These are phyloP conservation scores for Lutjanus erythropterus DNA, from an alignment of 2,113 vertebrate species.

Conservation along the genomic window DNA sequence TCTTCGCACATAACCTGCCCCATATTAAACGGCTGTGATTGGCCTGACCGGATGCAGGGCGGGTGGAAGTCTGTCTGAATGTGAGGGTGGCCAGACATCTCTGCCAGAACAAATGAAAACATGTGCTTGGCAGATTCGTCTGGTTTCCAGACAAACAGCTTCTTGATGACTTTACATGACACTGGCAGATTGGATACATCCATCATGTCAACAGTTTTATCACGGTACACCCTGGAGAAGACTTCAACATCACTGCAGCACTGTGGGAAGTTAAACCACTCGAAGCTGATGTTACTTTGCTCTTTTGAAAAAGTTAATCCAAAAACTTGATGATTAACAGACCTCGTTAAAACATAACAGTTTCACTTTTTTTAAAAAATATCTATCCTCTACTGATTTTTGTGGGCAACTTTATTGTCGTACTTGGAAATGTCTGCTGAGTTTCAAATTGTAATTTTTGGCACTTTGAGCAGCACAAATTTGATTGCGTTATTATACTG, in stretches of 20 bases:
- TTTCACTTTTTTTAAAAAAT: not conserved
- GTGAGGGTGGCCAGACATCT: too few relatives aligned
- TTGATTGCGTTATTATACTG: not conserved
- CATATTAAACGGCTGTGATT: too few relatives aligned
- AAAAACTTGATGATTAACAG: not conserved
- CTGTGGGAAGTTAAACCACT: too few relatives aligned
- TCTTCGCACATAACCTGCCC: too few relatives aligned
- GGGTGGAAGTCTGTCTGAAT: too few relatives aligned
- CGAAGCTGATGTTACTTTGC: too few relatives aligned
- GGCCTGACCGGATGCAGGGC: too few relatives aligned
- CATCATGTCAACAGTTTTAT: not conserved
- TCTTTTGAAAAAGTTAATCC: too few relatives aligned
- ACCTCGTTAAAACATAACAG: not conserved
- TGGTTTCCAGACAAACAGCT: too few relatives aligned
- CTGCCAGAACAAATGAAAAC: too few relatives aligned
- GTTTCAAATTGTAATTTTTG: not conserved
- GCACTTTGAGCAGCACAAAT: not conserved
- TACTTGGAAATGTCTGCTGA: not conserved
- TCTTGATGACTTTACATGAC: not conserved
- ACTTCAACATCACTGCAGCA: too few relatives aligned
- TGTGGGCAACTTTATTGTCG: not conserved
- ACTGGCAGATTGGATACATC: not conserved
- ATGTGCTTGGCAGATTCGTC: too few relatives aligned
- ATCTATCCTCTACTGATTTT: not conserved
- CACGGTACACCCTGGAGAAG: not conserved